Evolutionary conservation across 2,113 vertebrate genomes (phyloP), one percentile per base, ranked within the genome.

Genomic region (Cynopterus brachyotis): DNA sequence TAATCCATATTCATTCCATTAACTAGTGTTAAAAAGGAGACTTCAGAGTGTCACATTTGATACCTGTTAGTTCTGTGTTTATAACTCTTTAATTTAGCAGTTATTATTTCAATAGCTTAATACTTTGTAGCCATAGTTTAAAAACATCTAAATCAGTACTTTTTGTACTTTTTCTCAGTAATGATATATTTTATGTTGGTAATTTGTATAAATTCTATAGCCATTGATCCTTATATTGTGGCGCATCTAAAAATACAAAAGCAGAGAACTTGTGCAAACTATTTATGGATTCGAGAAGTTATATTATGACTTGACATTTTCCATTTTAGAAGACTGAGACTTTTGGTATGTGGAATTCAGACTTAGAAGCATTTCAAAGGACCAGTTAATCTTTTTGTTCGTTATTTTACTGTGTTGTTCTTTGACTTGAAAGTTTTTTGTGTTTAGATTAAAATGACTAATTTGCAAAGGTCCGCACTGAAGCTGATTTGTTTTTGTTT

Each of bases 401-500:
- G 78, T 69, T 84, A 84, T 94, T 69, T 92, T 69, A 59, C 55
- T 94, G 30, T 22, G 19, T 95, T 94, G 6, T 79, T 72, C 17
- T 93, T 22, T 47, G 37, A 66, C 30, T 90, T 91, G 75, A 32
- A 73, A 88, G 45, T 55, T 53, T 89, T 75, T 17, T 5, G 28
- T 20, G 6, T 45, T 85, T 90, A 67, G 89, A 53, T 40, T 55
- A 59, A 72, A 32, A 85, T 35, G 45, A 87, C 45, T 80, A 22
- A 88, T 85, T 94, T 73, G 53, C 35, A 93, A 26, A 93, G 22
- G 9, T 94, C 1, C 12, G 2, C 13, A 10, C 32, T 81, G 55
- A 81, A 84, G 64, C 32, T 88, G 62, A 89, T 89, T 93, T 84
- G 35, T 70, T 95, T 96, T 95, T 95, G 47, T 96, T 96, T 97